Evolutionary conservation across 2,797 vertebrate genomes (phyloP).

Genomic region (Myripristis jacobus): DNA sequence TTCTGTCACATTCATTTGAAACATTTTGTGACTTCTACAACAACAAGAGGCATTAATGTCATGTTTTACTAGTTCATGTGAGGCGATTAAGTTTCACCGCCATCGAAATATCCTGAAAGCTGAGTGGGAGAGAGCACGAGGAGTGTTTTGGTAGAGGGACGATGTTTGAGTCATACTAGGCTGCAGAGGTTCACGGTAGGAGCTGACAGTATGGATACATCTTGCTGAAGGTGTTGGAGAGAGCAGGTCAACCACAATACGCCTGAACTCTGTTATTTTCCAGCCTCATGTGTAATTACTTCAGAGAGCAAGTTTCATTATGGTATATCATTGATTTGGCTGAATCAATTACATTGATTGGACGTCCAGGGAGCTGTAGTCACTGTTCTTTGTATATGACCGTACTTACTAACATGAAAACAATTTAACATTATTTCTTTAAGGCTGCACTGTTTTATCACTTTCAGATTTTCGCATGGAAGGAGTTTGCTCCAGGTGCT

Average conservation of each 20-base stretch:
- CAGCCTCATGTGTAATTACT: constrained; percentile 39
- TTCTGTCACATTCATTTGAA: constrained; percentile 34
- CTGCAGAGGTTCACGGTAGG: constrained; percentile 61
- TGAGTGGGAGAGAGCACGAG: constrained; percentile 48
- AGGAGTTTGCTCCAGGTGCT: constrained; percentile 53
- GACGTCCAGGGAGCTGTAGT: constrained; percentile 23
- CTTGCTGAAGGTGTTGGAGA: constrained; percentile 43
- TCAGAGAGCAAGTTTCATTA: constrained; percentile 31
- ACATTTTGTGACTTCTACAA: constrained; percentile 25
- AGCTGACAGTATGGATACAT: constrained; percentile 52
- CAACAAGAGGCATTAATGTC: constrained; percentile 9
- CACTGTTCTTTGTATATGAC: constrained; percentile 35
- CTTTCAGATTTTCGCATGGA: constrained; percentile 67
- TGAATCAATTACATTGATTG: constrained; percentile 50
- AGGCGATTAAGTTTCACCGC: constrained; percentile 37
- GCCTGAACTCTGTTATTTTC: constrained; percentile 14
- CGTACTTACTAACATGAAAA: constrained; percentile 29
- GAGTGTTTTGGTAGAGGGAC: constrained; percentile 30
- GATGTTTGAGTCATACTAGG: constrained; percentile 47
- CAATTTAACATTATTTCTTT: constrained; percentile 37
- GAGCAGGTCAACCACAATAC: constrained; percentile 43
- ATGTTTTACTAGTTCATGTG: constrained; percentile 28
- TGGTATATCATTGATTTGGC: constrained; percentile 41
- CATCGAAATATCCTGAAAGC: constrained; percentile 46
- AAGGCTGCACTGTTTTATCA: constrained; percentile 53